A percentile compares a stretch with the other conserved stretches of the same genome.
These are phyloP conservation scores for Cryptoblepharus egeriae DNA, from an alignment of 2,797 vertebrate genomes.

Conservation along the genomic window DNA sequence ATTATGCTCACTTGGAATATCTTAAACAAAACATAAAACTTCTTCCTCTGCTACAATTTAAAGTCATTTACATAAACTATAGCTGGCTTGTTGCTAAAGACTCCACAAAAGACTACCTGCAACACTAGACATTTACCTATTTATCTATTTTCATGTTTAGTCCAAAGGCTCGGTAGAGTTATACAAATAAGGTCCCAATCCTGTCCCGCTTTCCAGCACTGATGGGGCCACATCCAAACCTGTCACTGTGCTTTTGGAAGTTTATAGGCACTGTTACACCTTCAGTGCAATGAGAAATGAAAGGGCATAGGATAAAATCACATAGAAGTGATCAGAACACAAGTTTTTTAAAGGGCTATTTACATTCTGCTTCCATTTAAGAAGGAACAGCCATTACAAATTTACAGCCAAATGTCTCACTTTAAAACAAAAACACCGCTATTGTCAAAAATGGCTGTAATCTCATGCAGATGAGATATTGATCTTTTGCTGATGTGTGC, in stretches of 20 bases:
- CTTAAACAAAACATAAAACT: constrained; percentile 27
- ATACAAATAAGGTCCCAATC: background rate
- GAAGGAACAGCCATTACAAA: constrained; percentile 30
- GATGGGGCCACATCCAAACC: no score
- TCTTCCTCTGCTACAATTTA: background rate
- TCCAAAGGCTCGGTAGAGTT: background rate
- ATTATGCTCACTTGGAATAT: constrained; percentile 16
- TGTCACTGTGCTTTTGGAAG: no score
- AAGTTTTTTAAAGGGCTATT: constrained; percentile 36
- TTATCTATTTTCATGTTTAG: background rate
- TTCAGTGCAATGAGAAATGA: background rate
- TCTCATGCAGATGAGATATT: constrained; percentile 76
- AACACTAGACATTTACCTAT: background rate
- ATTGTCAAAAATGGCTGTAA: constrained; percentile 71
- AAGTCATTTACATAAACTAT: background rate
- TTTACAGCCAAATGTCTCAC: constrained; percentile 39
- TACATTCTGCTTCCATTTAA: constrained; percentile 41
- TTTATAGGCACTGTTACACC: background rate
- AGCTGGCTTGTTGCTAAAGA: background rate
- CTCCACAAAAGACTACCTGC: background rate
- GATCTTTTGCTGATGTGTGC: constrained; percentile 71
- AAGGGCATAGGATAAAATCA: background rate
- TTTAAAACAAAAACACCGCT: constrained; percentile 24
- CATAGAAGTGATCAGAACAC: background rate
- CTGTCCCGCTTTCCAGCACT: no score